These are phyloP conservation scores for Dione vanillae DNA, from an alignment of 2,888 invertebrate genomes.

Conservation along the genomic window DNA sequence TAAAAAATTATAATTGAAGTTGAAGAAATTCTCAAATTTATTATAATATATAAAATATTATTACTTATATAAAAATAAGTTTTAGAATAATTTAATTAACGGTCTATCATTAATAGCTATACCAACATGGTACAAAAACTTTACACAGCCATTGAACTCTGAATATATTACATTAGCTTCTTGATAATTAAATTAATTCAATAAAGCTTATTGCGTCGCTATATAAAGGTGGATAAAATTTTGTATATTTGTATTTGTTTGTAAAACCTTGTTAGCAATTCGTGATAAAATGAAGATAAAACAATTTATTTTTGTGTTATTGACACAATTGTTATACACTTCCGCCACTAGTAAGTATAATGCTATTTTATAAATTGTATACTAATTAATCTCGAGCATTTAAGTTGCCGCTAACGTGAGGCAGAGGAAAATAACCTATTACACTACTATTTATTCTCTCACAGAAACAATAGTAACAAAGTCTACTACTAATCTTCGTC, in stretches of 20 bases:
- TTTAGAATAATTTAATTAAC: too few relatives aligned
- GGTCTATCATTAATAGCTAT: too few relatives aligned
- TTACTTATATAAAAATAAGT: too few relatives aligned
- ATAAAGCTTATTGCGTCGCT: not conserved
- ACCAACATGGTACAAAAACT: too few relatives aligned
- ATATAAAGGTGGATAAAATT: conserved; percentile 3
- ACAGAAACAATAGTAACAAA: too few relatives aligned
- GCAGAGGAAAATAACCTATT: too few relatives aligned
- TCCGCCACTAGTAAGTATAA: not conserved
- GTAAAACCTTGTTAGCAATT: not conserved
- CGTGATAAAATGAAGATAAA: not conserved
- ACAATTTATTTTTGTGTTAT: conserved; percentile 9
- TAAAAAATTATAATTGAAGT: too few relatives aligned
- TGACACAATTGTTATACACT: not conserved
- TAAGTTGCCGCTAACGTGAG: not conserved
- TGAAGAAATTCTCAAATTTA: too few relatives aligned
- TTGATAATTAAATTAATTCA: not conserved
- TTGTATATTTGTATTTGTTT: not conserved
- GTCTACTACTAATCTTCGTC: too few relatives aligned
- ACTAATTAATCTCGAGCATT: not conserved
- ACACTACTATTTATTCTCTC: too few relatives aligned
- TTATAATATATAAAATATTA: too few relatives aligned
- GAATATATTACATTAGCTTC: not conserved
- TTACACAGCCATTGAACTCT: not conserved
- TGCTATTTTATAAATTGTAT: too few relatives aligned